Base-by-base conservation (phyloP, 1,140 invertebrate genomes). In the Scaptomyza montana region DNA sequence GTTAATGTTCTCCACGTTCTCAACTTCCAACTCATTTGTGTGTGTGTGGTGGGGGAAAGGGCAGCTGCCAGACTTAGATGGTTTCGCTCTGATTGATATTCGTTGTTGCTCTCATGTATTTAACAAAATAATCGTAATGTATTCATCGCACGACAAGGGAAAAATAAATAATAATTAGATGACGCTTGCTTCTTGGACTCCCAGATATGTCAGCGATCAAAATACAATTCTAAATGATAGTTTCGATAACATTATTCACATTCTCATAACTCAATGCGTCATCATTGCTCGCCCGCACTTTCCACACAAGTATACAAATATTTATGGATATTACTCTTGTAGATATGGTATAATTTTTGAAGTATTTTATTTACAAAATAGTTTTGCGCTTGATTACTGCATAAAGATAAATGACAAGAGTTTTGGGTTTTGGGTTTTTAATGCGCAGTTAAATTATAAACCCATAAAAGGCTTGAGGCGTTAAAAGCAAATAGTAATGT, bases 41-140 rank as follows among this genome's bases (percentile, higher is more conserved):
- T 10, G 5, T 7, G 13, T 9, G 12, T 12, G 13, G 59, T 13
- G 13, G 10, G 16, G 16, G 2, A 9, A 9, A 10, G 33, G 43
- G 30, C 7, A n/a, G 53, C 46, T 25, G 45, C 25, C 47, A 65
- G 53, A 71, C 54, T 43, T 71, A 10, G 30, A 60, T 30, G 63
- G 51, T 67, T 66, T 64, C 39, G 55, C 25, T 81, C 77, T 81
- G 79, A 81, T 81, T 81, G 78, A 78, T 81, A 77, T 81, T 81
- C 79, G 56, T 66, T 75, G 59, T 82, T 78, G 59, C 51, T 16
- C 16, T 16, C 16, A 16, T 16, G 61, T 84, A 25, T 25, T 25
- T 25, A 25, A 25, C 21, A 4, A 25, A 25, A 25, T 25, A 25
- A 25, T 71, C 45, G 6, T 21, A 41, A 64, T 67, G 63, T 55